Conservation (phyloP, 2,888 invertebrate genomes). For the Hypolimnas misippus region DNA sequence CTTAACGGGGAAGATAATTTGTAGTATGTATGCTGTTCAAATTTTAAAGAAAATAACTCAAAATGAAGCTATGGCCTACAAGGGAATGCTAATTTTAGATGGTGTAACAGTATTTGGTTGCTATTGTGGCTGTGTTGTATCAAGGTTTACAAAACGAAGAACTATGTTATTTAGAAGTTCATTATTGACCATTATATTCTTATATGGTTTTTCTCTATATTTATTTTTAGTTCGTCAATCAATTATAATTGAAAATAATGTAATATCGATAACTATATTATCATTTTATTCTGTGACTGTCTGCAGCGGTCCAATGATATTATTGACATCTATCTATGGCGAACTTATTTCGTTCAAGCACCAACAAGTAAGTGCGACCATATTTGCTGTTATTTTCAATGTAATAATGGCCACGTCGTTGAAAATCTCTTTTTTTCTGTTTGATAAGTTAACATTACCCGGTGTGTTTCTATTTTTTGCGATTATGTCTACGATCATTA, state of each 20-base stretch:
- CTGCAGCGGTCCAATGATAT: slow-evolving; percentile 54
- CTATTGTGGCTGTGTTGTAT: slow-evolving; percentile 58
- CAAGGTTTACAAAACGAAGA: slow-evolving; percentile 54
- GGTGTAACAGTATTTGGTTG: slow-evolving; percentile 54
- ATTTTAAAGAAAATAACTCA: slow-evolving; percentile 46
- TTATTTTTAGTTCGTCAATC: slow-evolving; percentile 40
- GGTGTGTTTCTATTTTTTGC: slow-evolving; percentile 53
- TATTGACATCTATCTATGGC: slow-evolving; percentile 51
- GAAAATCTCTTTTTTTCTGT: slow-evolving; percentile 51
- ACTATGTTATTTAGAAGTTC: slow-evolving; percentile 36
- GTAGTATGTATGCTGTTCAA: slow-evolving; percentile 45
- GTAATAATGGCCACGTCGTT: slow-evolving; percentile 48
- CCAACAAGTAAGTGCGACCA: slow-evolving; percentile 44
- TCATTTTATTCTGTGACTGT: slow-evolving; percentile 53
- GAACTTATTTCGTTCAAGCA: slow-evolving; percentile 51
- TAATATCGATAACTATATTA: slow-evolving; percentile 52
- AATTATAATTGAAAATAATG: slow-evolving; percentile 43
- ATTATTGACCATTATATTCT: slow-evolving; percentile 33
- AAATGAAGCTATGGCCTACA: slow-evolving; percentile 45
- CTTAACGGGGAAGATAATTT: slow-evolving; percentile 49
- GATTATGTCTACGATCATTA: slow-evolving; percentile 46
- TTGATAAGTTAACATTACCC: slow-evolving; percentile 47
- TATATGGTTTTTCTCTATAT: slow-evolving; percentile 42
- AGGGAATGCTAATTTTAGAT: slow-evolving; percentile 52
- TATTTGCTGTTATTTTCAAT: slow-evolving; percentile 47